A percentile compares a stretch with the other conserved stretches of the same genome.
phyloP scores from a whole-genome alignment of 2,113 vertebrate genomes.

The Platycercus adscitus region DNA sequence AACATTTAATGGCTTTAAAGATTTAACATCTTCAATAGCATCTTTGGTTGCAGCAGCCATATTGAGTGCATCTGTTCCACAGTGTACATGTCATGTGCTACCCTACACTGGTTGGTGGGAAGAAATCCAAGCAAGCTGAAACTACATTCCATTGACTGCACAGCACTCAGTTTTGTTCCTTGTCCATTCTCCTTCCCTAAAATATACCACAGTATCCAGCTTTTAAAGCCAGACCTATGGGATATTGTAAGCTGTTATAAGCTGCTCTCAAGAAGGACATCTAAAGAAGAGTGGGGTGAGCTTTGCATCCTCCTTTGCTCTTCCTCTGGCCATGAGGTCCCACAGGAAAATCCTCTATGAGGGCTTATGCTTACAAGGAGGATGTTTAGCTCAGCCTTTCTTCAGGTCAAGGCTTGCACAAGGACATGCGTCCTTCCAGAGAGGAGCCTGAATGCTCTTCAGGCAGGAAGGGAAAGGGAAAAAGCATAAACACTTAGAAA shows the following conservation, averaged over 20 bases:
- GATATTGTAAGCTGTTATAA: not conserved
- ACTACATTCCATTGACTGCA: accelerated
- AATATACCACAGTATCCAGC: not conserved
- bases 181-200: not conserved
- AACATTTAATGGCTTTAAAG: not conserved
- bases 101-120: not conserved
- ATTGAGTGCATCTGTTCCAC: not conserved
- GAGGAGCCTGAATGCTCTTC: not conserved
- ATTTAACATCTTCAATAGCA: not conserved
- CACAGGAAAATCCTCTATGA: not conserved
- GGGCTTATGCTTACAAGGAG: not conserved
- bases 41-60: not conserved
- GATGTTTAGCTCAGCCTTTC: not conserved
- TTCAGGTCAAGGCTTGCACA: not conserved
- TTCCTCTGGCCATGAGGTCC: not conserved
- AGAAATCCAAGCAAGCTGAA: not conserved
- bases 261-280: not conserved
- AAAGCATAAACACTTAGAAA: not conserved
- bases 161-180: not conserved
- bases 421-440: not conserved
- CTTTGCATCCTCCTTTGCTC: not conserved
- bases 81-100: not conserved
- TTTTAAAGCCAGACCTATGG: not conserved
- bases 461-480: not conserved
- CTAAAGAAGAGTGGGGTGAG: not conserved